Evolutionary conservation across 2,797 vertebrate genomes (phyloP), one percentile per base, ranked within the genome.

Genomic region (Scolopax rusticola): DNA sequence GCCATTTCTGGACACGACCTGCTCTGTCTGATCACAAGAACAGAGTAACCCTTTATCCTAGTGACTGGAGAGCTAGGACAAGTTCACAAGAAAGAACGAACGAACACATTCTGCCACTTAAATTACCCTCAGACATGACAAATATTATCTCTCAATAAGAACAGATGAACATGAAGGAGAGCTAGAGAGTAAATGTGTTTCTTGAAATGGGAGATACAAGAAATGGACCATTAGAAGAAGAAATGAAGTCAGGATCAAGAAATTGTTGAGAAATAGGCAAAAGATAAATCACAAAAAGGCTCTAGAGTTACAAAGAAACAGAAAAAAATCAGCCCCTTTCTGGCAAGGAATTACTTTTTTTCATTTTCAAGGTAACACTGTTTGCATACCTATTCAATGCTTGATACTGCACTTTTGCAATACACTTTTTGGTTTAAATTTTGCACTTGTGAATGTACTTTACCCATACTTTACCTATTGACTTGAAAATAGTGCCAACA

Each of bases 191-290:
- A 79, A 53, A 47, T 17, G 27, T 32, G 13, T 71, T 86, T 65
- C 65, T 54, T 73, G 47, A 60, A 12, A 83, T 15, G 7, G 24
- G 8, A 51, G 20, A 82, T 43, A 27, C 1, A 61, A 82, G 25
- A 78, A 74, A 74, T 11, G 20, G 25, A 59, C 17, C 21, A 53
- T 30, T n/a, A 48, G 32, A 83, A 87, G 32, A 64, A 59, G 8
- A 80, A 61, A 56, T 11, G 1, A 70, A 69, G 18, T 21, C 25
- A 68, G 8, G 36, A 64, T 15, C n/a, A 71, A 67, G 59, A 71
- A 80, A 76, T 1, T 0, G 16, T 15, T 21, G 9, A 59, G n/a
- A 65, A 78, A 61, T 0, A 11, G 24, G 24, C 36, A 60, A 16
- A 84, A 88, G 36, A 61, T 3, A 1, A 61, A 73, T 56, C 53